A percentile compares a stretch with the other conserved stretches of the same genome.
phyloP scores from a whole-genome alignment of 2,888 invertebrate species.

The Rhorus exstirpatorius region DNA sequence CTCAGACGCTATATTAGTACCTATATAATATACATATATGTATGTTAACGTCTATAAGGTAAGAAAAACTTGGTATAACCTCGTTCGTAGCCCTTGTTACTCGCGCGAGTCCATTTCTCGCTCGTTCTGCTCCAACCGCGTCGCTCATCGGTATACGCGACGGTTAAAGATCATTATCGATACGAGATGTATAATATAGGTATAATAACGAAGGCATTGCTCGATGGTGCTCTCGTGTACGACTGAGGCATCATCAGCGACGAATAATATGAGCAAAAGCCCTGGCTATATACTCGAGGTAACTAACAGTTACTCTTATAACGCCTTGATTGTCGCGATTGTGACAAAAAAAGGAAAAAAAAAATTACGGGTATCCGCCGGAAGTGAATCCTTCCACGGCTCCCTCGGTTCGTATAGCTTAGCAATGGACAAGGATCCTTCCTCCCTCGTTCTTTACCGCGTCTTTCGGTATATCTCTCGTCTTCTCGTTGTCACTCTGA shows the following conservation, averaged over 20 bases:
- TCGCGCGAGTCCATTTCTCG: conserved; percentile 65
- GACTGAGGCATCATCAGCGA: conserved; percentile 32
- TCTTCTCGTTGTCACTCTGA: conserved; percentile 56
- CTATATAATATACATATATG: conserved; percentile 10
- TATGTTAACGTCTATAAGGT: background rate
- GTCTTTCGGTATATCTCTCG: conserved; percentile 33
- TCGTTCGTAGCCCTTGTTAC: conserved; percentile 34
- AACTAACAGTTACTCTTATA: conserved; percentile 76
- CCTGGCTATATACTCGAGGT: conserved; percentile 35
- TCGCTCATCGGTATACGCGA: conserved; percentile 72
- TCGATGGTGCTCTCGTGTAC: conserved; percentile 36
- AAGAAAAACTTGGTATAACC: conserved; percentile 40
- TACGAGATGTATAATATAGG: conserved; percentile 70
- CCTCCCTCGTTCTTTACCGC: conserved; percentile 46
- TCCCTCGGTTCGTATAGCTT: conserved; percentile 19
- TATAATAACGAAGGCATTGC: conserved; percentile 44
- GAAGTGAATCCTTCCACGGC: conserved; percentile 78
- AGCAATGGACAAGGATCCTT: conserved; percentile 17
- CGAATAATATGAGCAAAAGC: conserved; percentile 22
- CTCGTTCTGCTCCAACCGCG: conserved; percentile 72
- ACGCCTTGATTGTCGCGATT: conserved; percentile 84
- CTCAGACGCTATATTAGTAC: conserved; percentile 18
- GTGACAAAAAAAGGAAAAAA: conserved; percentile 79
- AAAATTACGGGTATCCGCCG: conserved; percentile 86
- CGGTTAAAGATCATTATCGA: conserved; percentile 85